A percentile compares a stretch with the other conserved stretches of the same genome.
Evolutionary conservation across 2,113 vertebrate genomes (phyloP).

Genomic region (Redunca redunca): DNA sequence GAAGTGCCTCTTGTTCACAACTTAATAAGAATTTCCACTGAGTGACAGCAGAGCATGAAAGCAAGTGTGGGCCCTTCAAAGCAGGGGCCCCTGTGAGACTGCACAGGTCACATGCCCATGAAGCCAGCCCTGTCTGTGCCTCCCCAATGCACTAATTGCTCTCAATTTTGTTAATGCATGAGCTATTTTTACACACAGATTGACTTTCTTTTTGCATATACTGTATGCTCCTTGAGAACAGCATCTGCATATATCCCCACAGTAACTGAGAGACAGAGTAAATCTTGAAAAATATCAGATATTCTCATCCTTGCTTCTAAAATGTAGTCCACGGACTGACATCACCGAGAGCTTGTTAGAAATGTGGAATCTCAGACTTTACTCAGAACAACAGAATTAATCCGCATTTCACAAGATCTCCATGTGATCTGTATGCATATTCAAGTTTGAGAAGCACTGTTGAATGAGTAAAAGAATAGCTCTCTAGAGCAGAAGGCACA

Average conservation of each 20-base stretch:
- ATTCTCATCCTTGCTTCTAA: not conserved
- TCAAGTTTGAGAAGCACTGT: not conserved
- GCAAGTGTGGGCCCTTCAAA: not conserved
- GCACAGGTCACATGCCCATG: not conserved
- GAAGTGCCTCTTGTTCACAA: not conserved
- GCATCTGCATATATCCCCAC: not conserved
- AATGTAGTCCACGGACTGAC: not conserved
- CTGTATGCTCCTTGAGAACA: not conserved
- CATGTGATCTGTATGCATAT: not conserved
- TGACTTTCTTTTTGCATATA: not conserved
- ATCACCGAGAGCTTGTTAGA: not conserved
- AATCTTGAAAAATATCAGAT: not conserved
- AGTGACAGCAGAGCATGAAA: not conserved
- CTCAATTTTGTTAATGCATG: constrained; percentile 32
- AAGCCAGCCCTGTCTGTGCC: not conserved
- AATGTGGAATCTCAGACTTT: not conserved
- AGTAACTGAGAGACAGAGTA: not conserved
- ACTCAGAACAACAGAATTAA: not conserved
- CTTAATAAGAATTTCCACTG: not conserved
- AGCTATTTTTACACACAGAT: constrained; percentile 29
- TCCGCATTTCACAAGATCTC: not conserved
- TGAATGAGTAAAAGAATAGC: not conserved
- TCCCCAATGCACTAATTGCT: not conserved
- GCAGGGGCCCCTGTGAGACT: not conserved
- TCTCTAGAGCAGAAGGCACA: not conserved